phyloP scores from a whole-genome alignment of 2,797 vertebrate species.

The Phoebastria nigripes region DNA sequence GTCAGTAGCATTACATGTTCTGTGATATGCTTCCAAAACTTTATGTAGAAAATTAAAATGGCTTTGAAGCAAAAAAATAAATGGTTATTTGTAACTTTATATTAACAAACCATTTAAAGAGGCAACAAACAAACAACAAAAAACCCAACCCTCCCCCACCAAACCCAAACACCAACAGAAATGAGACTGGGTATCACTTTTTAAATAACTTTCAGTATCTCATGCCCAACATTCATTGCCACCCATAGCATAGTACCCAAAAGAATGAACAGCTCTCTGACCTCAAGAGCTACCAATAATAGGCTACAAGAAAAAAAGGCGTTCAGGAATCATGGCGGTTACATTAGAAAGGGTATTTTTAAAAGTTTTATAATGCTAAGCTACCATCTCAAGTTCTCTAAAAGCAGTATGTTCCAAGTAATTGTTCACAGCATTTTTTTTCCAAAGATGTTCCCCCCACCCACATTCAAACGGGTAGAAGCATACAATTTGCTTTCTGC shows the following conservation, averaged over 20 bases:
- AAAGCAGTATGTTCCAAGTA: neutral
- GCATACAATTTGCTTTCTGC: neutral
- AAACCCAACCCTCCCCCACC: too few relatives aligned
- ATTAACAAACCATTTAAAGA: neutral
- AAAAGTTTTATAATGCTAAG: neutral
- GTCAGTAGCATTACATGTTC: neutral
- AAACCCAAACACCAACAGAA: neutral
- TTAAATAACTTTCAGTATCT: neutral
- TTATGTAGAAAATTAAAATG: neutral
- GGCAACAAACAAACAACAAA: neutral
- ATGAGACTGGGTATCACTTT: neutral
- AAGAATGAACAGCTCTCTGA: neutral
- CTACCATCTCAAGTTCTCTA: neutral
- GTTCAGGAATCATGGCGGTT: neutral
- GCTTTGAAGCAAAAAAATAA: neutral
- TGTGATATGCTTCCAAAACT: neutral
- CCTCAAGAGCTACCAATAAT: neutral
- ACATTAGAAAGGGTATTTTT: neutral
- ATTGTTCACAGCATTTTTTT: neutral
- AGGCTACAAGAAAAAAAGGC: neutral
- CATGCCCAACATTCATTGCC: fast-evolving
- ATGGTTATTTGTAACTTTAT: neutral
- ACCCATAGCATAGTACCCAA: neutral
- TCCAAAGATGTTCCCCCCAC: neutral
- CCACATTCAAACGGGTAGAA: neutral